Evolutionary conservation across 2,797 vertebrate genomes (phyloP), one percentile per base, ranked within the genome.

Genomic region (Megaceryle alcyon): DNA sequence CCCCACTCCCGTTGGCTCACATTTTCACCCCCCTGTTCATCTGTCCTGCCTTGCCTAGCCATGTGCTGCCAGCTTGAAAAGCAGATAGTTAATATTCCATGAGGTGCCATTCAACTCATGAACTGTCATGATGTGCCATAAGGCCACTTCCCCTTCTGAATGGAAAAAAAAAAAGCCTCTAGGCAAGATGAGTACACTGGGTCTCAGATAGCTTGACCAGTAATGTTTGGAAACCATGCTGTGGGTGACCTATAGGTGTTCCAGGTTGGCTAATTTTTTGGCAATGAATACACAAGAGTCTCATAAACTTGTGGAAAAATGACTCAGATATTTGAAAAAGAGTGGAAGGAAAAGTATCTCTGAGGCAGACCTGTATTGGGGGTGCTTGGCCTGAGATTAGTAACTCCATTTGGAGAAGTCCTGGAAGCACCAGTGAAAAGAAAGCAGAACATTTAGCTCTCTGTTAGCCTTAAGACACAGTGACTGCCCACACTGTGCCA

Each of bases 221-320:
- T 25, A 44, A 76, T 41, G 16, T 66, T 51, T 37, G 37, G 91
- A 95, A 91, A 56, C 54, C 4, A 2, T 19, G 63, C 76, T 39
- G 41, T 56, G 59, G 56, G 68, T 90, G 92, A 93, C 69, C 41
- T 91, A 56, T 51, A 76, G 85, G 73, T 92, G 85, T 95, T 94
- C 95, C 90, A 94, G 59, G 25, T 49, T 82, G 37, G 77, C 3
- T 3, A 18, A 31, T 1, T 5, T 78, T 86, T 93, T 95, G 93
- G 96, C 91, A 92, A 14, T 5, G 37, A 69, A 88, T 49, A 91
- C 85, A 90, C 51, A 86, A 16, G 54, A 91, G 75, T 53, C 87
- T 94, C 95, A 54, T 88, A 91, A 95, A 86, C 17, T 51, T 92
- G 60, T 94, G 90, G 96, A 92, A 97, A 97, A 97, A 95, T 96